Evolutionary conservation across 2,797 vertebrate species (phyloP).

Genomic region (Chloroceryle amazona): DNA sequence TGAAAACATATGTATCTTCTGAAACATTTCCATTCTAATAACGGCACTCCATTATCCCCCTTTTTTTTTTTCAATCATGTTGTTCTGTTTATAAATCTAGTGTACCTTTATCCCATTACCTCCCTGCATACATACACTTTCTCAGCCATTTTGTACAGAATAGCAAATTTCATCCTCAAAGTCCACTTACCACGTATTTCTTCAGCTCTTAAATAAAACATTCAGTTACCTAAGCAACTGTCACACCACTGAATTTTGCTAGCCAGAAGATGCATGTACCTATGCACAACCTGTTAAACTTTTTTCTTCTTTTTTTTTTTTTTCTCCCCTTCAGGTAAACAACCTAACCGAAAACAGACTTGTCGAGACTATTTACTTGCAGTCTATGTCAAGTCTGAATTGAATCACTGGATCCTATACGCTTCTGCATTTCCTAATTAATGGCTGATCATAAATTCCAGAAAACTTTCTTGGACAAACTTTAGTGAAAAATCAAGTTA

Average conservation of each 20-base stretch:
- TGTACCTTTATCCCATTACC: not conserved
- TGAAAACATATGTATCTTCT: not conserved
- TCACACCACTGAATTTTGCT: not conserved
- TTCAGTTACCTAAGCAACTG: constrained; percentile 45
- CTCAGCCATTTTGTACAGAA: not conserved
- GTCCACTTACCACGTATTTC: constrained; percentile 15
- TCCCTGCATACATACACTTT: not conserved
- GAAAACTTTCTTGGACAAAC: not conserved
- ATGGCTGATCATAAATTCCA: not conserved
- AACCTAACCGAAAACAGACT: not conserved
- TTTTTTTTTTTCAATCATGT: not conserved
- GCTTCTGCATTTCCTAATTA: not conserved
- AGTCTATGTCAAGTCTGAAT: not conserved
- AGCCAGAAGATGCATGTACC: not conserved
- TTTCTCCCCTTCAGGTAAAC: not conserved
- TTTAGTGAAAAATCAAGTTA: not conserved
- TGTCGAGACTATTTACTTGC: not conserved
- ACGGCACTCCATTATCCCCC: not conserved
- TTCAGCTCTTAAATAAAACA: constrained; percentile 50
- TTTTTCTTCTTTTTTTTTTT: no score
- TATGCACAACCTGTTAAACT: not conserved
- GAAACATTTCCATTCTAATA: not conserved
- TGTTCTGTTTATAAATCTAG: not conserved
- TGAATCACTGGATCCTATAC: not conserved
- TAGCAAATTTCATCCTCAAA: not conserved